A percentile compares a stretch with the other conserved stretches of the same genome.
Conservation (phyloP, 2,888 invertebrate genomes). For the Steinernema hermaphroditum region DNA sequence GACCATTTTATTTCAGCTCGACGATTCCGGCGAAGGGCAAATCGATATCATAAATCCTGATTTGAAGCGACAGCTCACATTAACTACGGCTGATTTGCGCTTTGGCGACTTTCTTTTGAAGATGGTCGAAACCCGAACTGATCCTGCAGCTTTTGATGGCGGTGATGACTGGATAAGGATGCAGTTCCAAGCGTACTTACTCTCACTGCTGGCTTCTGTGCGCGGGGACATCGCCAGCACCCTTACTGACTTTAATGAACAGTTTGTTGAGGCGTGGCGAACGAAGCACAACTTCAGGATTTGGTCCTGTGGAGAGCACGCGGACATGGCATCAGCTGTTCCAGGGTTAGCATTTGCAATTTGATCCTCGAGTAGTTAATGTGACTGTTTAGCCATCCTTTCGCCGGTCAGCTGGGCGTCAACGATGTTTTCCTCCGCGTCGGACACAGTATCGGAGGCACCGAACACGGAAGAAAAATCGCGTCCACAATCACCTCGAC, state of each 20-base stretch:
- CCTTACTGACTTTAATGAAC: conserved; percentile 77
- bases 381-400: conserved; percentile 76
- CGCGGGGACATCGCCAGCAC: conserved; percentile 43
- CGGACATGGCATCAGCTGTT: conserved; percentile 73
- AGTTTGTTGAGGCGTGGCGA: conserved; percentile 83
- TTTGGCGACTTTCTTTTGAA: conserved; percentile 88
- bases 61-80: conserved; percentile 79
- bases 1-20: conserved; percentile 43
- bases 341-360: conserved; percentile 72
- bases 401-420: conserved; percentile 88
- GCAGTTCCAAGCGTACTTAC: conserved; percentile 75
- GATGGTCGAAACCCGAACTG: conserved; percentile 70
- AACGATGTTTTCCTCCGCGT: conserved; percentile 79
- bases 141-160: conserved; percentile 73
- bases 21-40: conserved; percentile 78
- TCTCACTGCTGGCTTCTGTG: conserved; percentile 67
- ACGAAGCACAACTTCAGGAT: conserved; percentile 84
- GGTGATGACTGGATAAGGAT: conserved; percentile 94
- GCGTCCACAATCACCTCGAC: conserved; percentile 52
- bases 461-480: conserved; percentile 56
- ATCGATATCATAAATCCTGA: conserved; percentile 83
- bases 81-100: conserved; percentile 90
- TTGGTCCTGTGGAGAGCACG: conserved; percentile 76
- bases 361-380: not conserved
- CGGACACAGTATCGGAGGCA: conserved; percentile 54